phyloP scores from a whole-genome alignment of 1,140 invertebrate genomes.

The Apis cerana region DNA sequence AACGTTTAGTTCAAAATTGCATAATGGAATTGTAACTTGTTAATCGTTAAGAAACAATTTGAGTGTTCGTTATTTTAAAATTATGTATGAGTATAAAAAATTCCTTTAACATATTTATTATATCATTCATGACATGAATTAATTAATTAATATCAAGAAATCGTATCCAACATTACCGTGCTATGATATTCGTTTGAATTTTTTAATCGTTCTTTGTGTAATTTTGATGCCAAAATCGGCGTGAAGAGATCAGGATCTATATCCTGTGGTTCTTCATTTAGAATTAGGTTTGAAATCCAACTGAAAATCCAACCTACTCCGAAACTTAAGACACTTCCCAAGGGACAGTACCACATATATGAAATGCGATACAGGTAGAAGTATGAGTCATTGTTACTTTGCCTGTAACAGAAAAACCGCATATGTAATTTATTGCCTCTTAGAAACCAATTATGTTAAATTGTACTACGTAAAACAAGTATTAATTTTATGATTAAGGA shows the following conservation, averaged over 20 bases:
- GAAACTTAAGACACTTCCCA: conserved; percentile 86
- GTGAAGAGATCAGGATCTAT: conserved; percentile 85
- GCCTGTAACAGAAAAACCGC: conserved; percentile 29
- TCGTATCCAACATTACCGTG: not conserved
- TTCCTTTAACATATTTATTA: not conserved
- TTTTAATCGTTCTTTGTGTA: conserved; percentile 6
- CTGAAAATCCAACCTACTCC: conserved; percentile 85
- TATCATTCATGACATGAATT: not conserved
- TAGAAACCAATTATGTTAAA: conserved; percentile 7
- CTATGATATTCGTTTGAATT: not conserved
- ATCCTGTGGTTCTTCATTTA: conserved; percentile 62
- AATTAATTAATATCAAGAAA: not conserved
- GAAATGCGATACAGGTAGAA: conserved; percentile 83
- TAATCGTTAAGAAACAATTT: too few species aligned
- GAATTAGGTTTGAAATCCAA: conserved; percentile 70
- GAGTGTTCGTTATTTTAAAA: not conserved
- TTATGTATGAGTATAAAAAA: not conserved
- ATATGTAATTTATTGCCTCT: not conserved
- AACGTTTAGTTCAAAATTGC: too few species aligned
- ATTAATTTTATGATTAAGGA: not conserved
- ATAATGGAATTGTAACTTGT: too few species aligned
- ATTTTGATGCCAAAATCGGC: conserved; percentile 73
- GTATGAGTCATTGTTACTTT: conserved; percentile 47
- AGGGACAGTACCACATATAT: conserved; percentile 86
- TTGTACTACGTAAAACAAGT: not conserved